Base-by-base conservation (phyloP, 1,140 invertebrate genomes). In the Orius laevigatus region DNA sequence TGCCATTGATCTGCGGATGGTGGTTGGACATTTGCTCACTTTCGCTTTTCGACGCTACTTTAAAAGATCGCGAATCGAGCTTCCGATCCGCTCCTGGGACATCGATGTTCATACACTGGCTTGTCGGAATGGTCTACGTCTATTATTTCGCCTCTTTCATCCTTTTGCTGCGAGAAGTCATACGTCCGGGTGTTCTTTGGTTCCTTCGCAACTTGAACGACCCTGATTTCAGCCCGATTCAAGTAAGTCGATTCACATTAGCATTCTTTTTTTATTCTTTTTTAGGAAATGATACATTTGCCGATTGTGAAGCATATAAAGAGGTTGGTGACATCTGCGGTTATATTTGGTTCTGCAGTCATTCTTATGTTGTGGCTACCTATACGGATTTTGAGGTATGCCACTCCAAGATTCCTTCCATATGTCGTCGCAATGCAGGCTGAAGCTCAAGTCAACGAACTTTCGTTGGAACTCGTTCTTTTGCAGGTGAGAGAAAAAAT, bases 111-210 rank as follows among this genome's bases (percentile, higher is more conserved):
- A 83, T 98, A 44, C 94, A 98, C 65, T 98, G 95, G 95, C 73
- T 98, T 8, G 84, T 94, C n/a, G 94, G 94, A 46, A 97, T 98
- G 91, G 81, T 98, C 1, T 98, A 96, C 64, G 91, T 98, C 11
- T 98, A 98, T 65, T 98, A 99, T 66, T 98, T 98, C 62, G 95
- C 94, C 6, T 96, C 92, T 0, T 98, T 98, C 61, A 89, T 98
- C 33, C 70, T 97, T 1, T 66, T 97, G 1, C 64, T 98, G 2
- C 69, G 94, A 40, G 95, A 98, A 68, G 88, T 98, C 2, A 62
- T 98, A 5, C 69, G 93, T 44, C 94, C 94, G 0, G 94, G 94
- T 0, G 90, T 98, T 0, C 68, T 98, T 1, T 98, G 92, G 92
- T 97, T 98, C 62, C 67, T 93, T 42, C 74, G 92, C 55, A 98